phyloP scores from a whole-genome alignment of 2,113 vertebrate species.

The Chunga burmeisteri region DNA sequence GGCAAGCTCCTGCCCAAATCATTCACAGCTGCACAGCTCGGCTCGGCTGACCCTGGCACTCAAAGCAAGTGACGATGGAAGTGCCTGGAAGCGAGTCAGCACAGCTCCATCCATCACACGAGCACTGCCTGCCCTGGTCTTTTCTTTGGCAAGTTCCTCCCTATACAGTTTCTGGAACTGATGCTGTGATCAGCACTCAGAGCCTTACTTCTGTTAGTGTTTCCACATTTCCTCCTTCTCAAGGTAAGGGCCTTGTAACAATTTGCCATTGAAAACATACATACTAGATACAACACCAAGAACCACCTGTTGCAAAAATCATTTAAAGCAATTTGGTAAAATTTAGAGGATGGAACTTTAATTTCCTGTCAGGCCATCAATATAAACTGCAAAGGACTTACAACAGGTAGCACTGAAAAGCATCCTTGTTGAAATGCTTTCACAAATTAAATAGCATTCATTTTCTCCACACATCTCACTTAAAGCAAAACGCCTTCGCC shows the following conservation, averaged over 20 bases:
- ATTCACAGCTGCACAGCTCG: not conserved
- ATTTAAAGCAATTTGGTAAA: not conserved
- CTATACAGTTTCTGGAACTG: not conserved
- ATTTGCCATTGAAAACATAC: not conserved
- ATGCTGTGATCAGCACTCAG: not conserved
- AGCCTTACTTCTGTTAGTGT: not conserved
- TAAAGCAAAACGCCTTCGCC: not conserved
- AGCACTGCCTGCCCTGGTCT: not conserved
- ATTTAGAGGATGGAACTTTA: not conserved
- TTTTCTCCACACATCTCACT: not conserved
- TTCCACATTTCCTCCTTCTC: not conserved
- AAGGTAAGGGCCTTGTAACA: not conserved
- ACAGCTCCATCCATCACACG: not conserved
- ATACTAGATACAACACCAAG: not conserved
- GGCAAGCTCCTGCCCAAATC: not conserved
- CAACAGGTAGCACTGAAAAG: not conserved
- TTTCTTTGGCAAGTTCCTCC: not conserved
- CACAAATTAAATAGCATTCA: not conserved
- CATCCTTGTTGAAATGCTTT: not conserved
- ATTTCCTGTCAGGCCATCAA: not conserved
- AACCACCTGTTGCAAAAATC: not conserved
- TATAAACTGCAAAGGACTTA: not conserved
- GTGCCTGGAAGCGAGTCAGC: not conserved
- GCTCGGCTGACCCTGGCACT: not conserved
- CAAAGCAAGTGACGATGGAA: not conserved